phyloP scores from a whole-genome alignment of 2,113 vertebrate genomes.

The Oreocharis arfaki region DNA sequence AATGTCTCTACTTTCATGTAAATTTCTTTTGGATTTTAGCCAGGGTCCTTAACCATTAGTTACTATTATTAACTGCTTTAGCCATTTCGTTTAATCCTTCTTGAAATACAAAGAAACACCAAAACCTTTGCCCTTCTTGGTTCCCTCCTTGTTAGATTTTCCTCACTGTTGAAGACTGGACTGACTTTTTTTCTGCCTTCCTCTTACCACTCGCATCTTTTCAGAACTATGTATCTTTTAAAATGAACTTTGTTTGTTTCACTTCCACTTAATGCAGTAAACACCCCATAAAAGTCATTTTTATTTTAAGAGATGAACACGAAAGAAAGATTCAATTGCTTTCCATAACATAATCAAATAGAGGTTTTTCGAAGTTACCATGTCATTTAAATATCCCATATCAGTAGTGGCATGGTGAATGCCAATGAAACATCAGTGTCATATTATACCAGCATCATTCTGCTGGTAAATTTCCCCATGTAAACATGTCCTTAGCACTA shows the following conservation, averaged over 20 bases:
- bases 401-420: constrained; percentile 43
- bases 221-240: neutral
- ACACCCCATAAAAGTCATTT: constrained; percentile 14
- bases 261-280: constrained; percentile 13
- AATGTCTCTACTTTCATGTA: neutral
- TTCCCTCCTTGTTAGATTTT: neutral
- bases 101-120: neutral
- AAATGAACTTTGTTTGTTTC: neutral
- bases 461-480: neutral
- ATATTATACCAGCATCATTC: constrained; percentile 1
- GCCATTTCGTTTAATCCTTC: neutral
- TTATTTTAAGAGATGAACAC: constrained; percentile 18
- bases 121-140: neutral
- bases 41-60: neutral
- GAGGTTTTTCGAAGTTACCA: constrained; percentile 45
- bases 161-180: neutral
- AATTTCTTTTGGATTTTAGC: neutral
- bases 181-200: neutral
- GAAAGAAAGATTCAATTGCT: constrained; percentile 31
- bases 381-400: neutral
- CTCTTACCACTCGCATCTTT: neutral
- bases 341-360: neutral
- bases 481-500: constrained; percentile 27
- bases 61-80: neutral
- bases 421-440: constrained; percentile 28